These are phyloP conservation scores for Ischnura elegans DNA, from an alignment of 2,888 invertebrate genomes.

Conservation along the genomic window DNA sequence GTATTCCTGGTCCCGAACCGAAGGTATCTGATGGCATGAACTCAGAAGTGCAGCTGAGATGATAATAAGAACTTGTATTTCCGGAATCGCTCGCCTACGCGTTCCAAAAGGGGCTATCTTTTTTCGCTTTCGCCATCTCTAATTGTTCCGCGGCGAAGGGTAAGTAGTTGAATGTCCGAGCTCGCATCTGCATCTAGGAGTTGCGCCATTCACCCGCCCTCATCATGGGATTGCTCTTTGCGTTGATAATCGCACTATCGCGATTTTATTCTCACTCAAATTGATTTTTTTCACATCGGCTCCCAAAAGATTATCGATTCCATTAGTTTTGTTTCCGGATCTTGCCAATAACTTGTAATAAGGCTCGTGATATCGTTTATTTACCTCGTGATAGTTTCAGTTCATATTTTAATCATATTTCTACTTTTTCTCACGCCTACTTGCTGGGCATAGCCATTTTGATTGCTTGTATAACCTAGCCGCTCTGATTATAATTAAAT, in stretches of 20 bases:
- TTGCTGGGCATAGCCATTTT: no score
- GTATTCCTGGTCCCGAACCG: neutral
- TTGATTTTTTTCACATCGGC: neutral
- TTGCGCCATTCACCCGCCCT: neutral
- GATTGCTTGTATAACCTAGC: no score
- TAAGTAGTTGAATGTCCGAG: neutral
- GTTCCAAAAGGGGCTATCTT: neutral
- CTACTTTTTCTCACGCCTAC: no score
- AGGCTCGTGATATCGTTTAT: no score
- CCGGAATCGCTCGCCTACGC: neutral
- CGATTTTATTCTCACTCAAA: neutral
- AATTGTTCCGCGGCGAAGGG: neutral
- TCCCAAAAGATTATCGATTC: neutral
- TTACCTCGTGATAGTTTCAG: no score
- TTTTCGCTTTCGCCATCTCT: neutral
- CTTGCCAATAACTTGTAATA: no score
- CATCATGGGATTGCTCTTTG: neutral
- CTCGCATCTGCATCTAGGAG: neutral
- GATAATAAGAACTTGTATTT: constrained; percentile 16
- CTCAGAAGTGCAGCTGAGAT: neutral
- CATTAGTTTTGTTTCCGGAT: neutral
- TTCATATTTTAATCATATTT: no score
- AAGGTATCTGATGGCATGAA: neutral
- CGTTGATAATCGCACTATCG: neutral
- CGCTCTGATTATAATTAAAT: no score